Conservation (phyloP, 2,797 vertebrate genomes). For the Siniperca obscura region DNA sequence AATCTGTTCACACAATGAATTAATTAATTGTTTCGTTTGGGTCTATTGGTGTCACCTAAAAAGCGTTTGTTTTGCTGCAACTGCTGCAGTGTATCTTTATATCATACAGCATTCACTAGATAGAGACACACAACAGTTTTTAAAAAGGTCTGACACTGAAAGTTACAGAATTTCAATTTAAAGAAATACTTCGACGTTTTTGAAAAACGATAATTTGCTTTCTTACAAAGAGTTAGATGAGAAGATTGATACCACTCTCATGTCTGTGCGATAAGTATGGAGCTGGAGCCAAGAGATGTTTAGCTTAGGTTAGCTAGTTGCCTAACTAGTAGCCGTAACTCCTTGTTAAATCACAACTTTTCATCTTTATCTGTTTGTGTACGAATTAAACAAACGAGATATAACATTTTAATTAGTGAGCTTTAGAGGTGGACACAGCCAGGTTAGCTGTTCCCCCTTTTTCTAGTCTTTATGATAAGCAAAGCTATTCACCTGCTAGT, state of each 20-base stretch:
- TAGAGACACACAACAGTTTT: neutral
- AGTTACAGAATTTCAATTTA: conserved; percentile 1
- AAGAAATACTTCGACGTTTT: neutral
- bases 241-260: neutral
- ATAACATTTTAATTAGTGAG: too few species aligned
- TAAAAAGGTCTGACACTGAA: neutral
- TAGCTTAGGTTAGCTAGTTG: neutral
- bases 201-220: neutral
- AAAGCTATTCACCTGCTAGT: neutral
- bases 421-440: neutral
- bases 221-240: neutral
- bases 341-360: neutral
- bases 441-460: neutral
- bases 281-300: neutral
- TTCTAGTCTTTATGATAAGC: neutral
- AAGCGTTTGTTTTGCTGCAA: neutral
- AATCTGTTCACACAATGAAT: conserved; percentile 26
- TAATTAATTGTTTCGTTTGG: conserved; percentile 10
- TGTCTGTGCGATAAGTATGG: neutral
- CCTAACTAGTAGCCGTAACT: neutral
- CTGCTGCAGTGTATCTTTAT: neutral
- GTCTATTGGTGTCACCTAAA: neutral
- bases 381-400: neutral
- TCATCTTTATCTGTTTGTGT: neutral
- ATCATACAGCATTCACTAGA: neutral